Conservation (phyloP, 1,140 invertebrate species). For the Mya arenaria region DNA sequence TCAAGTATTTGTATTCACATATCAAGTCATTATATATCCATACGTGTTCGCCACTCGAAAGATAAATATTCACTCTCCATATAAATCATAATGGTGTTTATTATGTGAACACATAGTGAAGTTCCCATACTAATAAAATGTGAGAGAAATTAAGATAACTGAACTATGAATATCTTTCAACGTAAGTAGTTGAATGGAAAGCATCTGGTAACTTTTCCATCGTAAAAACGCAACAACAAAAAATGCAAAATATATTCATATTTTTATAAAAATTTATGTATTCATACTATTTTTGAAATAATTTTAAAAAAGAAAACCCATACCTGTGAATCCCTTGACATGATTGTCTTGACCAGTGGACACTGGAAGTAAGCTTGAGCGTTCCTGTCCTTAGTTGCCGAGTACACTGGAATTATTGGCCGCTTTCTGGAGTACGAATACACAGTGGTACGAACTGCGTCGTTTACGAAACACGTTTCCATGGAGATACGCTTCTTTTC, state of each 20-base stretch:
- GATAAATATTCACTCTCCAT: conserved; percentile 7
- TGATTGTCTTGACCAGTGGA: conserved; percentile 65
- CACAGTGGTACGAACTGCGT: conserved; percentile 61
- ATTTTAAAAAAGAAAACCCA: not conserved
- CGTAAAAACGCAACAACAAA: not conserved
- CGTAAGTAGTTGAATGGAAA: not conserved
- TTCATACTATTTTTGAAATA: conserved; percentile 1
- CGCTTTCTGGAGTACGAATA: conserved; percentile 51
- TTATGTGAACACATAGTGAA: conserved; percentile 27
- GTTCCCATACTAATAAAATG: conserved; percentile 1
- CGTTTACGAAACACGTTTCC: conserved; percentile 65
- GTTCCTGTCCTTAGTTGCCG: conserved; percentile 70
- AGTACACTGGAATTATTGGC: conserved; percentile 72
- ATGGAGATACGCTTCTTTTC: conserved; percentile 30
- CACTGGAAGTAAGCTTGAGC: conserved; percentile 74
- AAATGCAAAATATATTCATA: too few species aligned
- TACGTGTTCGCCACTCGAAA: not conserved
- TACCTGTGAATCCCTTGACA: conserved; percentile 40
- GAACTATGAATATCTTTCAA: not conserved
- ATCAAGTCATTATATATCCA: conserved; percentile 17
- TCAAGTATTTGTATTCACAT: conserved; percentile 24
- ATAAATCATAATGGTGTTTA: conserved; percentile 34
- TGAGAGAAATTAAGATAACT: not conserved
- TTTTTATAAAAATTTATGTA: too few species aligned
- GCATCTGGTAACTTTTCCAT: not conserved